Evolutionary conservation across 2,888 invertebrate genomes (phyloP), one percentile per base, ranked within the genome.

Genomic region (Gortyna flavago): DNA sequence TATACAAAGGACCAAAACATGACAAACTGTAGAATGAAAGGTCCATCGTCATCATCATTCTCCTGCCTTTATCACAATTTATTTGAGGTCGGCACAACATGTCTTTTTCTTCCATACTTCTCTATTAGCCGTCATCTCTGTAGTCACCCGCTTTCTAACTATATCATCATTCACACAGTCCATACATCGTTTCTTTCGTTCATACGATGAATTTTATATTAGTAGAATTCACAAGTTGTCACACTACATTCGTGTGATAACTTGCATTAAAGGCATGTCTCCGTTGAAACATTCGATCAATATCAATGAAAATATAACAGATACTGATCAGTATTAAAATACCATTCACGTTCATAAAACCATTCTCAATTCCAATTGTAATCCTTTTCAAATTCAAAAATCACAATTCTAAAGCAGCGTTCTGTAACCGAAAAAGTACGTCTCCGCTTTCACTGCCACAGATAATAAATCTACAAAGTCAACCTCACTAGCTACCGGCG

Each of bases 401-500:
- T 0, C 35, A 57, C 21, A 64, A 75, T 72, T 72, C 25, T 51
- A 75, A 74, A 72, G 68, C 29, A 35, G 21, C 72, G 54, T 75
- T 83, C 74, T 77, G 81, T 81, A 67, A 72, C 73, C 44, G 48
- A 85, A 86, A 81, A 81, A 66, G 72, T 82, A 87, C 82, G 77
- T 81, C 77, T 67, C 72, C 71, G 87, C 87, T 85, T 88, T 85
- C 83, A 77, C 86, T 88, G 75, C 72, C 82, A 87, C 80, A 88
- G 83, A 88, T 85, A 86, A 87, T 77, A 85, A 85, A 88, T 87
- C 82, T 86, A 79, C 79, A 71, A 80, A 85, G 78, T 79, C 77
- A 86, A 80, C 74, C 79, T 74, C 77, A 75, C 80, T 75, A 80
- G 80, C 87, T 84, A 88, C 89, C 72, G 85, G 79, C 82, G 90